Evolutionary conservation across 2,888 invertebrate genomes (phyloP), one percentile per base, ranked within the genome.

Genomic region (Hylaea fasciaria): DNA sequence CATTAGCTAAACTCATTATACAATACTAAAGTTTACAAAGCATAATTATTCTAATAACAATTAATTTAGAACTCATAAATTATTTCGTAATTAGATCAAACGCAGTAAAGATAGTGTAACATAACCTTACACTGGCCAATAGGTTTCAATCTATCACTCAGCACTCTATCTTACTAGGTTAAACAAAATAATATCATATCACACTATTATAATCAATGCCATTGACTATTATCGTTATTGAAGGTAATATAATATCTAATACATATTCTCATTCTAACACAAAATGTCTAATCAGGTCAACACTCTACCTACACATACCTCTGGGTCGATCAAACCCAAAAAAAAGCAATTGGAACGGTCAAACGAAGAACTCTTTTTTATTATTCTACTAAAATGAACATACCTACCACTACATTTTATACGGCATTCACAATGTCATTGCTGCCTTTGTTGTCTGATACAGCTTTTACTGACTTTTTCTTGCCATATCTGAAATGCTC

Each of bases 401-500:
- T 11, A 13, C 7, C n/a, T n/a, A 29, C 3, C 14, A 22, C 29
- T 14, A 37, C 12, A 28, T 43, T n/a, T n/a, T 57, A 67, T 54
- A 60, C 49, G 43, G 65, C 65, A 58, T 48, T 59, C 49, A 63
- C 69, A 40, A 71, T 57, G 56, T 77, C 74, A 28, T 66, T 71
- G 17, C 61, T 59, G 13, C 72, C 76, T 71, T 77, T 80, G 9
- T 46, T 52, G 48, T 76, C 76, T 52, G 35, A 50, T 8, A 51
- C 59, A 2, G 32, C 16, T 40, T 9, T 47, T 43, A 44, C 43
- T 32, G 48, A 2, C 29, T 68, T 75, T 65, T 80, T 83, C 61
- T 83, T 83, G 0, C 85, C 82, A 51, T 83, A 71, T 58, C 87
- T 87, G 72, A 94, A 94, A 60, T 89, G 78, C 67, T 94, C 94